Percentiles rank a stretch among this genome's conserved stretches.
These are phyloP conservation scores for Falco peregrinus DNA, from an alignment of 2,797 vertebrate genomes.

Conservation along the genomic window DNA sequence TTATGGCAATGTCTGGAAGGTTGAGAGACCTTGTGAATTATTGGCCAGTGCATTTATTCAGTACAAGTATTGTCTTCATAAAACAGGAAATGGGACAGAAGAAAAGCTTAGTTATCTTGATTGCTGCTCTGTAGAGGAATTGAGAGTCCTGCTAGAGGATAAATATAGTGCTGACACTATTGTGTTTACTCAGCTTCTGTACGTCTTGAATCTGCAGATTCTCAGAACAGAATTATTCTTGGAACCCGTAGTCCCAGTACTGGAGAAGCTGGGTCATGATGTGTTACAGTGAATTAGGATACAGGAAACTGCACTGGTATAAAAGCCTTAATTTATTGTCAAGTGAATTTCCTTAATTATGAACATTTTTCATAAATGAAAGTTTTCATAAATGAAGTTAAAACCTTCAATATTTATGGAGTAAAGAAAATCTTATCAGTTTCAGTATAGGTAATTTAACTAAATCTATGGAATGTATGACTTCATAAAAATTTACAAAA, in stretches of 20 bases:
- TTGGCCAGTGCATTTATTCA: not conserved
- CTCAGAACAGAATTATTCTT: not conserved
- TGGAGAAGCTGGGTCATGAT: not conserved
- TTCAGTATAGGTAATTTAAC: not conserved
- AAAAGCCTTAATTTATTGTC: not conserved
- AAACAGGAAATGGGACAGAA: not conserved
- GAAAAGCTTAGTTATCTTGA: not conserved
- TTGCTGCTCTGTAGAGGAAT: not conserved
- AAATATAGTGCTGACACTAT: not conserved
- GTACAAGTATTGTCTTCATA: not conserved
- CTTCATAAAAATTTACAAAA: not conserved
- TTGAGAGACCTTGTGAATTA: not conserved
- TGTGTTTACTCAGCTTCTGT: not conserved
- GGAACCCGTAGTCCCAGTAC: not conserved
- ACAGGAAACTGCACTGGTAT: not conserved
- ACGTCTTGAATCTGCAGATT: conserved; percentile 16
- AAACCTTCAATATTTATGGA: not conserved
- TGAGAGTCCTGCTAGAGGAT: not conserved
- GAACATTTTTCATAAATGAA: not conserved
- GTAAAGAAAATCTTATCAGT: not conserved
- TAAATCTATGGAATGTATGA: not conserved
- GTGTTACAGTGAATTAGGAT: not conserved
- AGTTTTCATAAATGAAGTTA: not conserved
- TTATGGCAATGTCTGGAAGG: not conserved
- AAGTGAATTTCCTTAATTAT: not conserved